phyloP scores from a whole-genome alignment of 2,797 vertebrate genomes.

The Tympanoctomys barrerae region DNA sequence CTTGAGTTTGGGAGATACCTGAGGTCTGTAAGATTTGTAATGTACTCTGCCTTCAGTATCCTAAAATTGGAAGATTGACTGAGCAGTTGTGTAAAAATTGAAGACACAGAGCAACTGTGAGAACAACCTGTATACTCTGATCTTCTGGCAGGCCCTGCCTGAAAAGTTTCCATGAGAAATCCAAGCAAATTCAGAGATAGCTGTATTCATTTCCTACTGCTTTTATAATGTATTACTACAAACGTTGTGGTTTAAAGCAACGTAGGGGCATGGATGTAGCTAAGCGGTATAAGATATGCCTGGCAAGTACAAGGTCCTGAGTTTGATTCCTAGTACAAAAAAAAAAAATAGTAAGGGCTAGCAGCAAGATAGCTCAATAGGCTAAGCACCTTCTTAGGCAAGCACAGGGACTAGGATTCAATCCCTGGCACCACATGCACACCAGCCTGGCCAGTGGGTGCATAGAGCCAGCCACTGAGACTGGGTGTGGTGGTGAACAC shows the following conservation, averaged over 20 bases:
- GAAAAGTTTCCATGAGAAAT: neutral
- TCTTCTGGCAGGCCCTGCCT: neutral
- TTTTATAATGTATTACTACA: neutral
- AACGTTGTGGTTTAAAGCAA: neutral
- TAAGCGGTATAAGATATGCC: too few relatives aligned
- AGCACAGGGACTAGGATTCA: too few relatives aligned
- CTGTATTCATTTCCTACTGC: neutral
- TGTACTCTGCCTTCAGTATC: neutral
- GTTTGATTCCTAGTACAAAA: too few relatives aligned
- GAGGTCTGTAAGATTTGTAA: neutral
- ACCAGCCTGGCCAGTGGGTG: too few relatives aligned
- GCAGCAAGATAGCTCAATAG: too few relatives aligned
- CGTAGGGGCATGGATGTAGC: neutral
- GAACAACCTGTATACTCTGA: neutral
- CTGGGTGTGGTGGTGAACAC: too few relatives aligned
- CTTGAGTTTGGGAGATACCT: neutral
- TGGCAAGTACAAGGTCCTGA: too few relatives aligned
- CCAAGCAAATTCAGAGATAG: neutral
- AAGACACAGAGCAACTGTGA: neutral
- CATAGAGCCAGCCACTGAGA: too few relatives aligned
- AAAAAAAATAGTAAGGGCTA: too few relatives aligned
- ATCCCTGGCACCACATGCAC: too few relatives aligned
- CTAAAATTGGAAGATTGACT: neutral
- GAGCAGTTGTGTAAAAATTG: neutral
- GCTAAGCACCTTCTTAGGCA: too few relatives aligned